These are phyloP conservation scores for Pterocles gutturalis DNA, from an alignment of 2,113 vertebrate genomes.

Conservation along the genomic window DNA sequence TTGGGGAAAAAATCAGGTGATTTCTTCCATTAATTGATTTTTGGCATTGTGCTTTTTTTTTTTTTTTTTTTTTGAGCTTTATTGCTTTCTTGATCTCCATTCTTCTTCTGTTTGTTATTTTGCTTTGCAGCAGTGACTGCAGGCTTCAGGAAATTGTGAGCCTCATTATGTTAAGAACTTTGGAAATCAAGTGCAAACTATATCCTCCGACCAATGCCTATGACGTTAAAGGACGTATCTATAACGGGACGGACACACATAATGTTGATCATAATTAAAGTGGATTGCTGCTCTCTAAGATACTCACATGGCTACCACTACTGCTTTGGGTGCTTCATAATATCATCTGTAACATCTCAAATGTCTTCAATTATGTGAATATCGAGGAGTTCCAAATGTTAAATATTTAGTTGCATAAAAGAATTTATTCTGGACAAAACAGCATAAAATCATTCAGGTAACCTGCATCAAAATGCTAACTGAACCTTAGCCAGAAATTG, in stretches of 20 bases:
- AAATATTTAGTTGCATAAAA: background rate
- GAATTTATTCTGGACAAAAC: background rate
- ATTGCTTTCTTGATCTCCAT: background rate
- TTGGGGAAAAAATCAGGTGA: background rate
- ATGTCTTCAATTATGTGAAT: background rate
- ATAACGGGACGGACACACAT: background rate
- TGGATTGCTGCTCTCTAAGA: background rate
- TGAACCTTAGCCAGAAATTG: background rate
- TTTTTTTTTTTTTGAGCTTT: background rate
- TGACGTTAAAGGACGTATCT: rapidly evolving
- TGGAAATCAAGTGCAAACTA: background rate
- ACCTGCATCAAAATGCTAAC: background rate
- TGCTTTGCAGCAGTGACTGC: background rate
- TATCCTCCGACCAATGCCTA: background rate
- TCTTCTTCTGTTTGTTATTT: background rate
- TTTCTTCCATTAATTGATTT: background rate
- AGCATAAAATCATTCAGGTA: background rate
- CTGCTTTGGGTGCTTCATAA: background rate
- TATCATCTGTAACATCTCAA: background rate
- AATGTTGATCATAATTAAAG: background rate
- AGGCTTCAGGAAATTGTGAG: background rate
- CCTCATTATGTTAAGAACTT: background rate
- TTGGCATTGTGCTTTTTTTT: background rate
- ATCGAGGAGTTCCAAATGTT: background rate
- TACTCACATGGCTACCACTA: background rate